A percentile compares a stretch with the other conserved stretches of the same genome.
Conservation (phyloP, 2,113 vertebrate genomes). For the Menura novaehollandiae region DNA sequence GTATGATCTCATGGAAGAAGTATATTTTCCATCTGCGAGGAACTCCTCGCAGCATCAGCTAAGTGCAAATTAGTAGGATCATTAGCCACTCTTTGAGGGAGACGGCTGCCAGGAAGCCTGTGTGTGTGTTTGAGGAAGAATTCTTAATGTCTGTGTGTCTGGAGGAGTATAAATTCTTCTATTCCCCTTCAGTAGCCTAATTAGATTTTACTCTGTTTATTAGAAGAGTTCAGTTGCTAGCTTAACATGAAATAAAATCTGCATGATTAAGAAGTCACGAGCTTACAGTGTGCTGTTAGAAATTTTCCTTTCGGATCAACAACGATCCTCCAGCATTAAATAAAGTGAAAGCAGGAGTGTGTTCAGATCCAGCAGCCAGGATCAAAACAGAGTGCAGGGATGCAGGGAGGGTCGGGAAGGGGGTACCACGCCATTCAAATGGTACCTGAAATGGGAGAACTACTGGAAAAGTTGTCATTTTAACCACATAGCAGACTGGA, state of each 20-base stretch:
- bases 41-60: slow-evolving; percentile 13
- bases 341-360: slow-evolving; percentile 41
- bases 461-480: not conserved
- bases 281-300: slow-evolving; percentile 8
- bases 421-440: not conserved
- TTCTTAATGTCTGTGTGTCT: slow-evolving; percentile 43
- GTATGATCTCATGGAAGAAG: slow-evolving; percentile 28
- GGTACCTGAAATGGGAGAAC: not conserved
- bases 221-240: slow-evolving; percentile 66
- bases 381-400: not conserved
- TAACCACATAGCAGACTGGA: not conserved
- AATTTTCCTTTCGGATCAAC: slow-evolving; percentile 57
- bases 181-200: slow-evolving; percentile 64
- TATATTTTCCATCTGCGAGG: slow-evolving; percentile 48
- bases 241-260: slow-evolving; percentile 75
- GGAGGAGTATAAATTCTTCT: slow-evolving; percentile 47
- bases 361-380: not conserved
- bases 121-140: slow-evolving; percentile 34
- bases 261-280: slow-evolving; percentile 34
- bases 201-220: slow-evolving; percentile 73
- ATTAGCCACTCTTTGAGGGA: slow-evolving; percentile 26
- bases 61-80: slow-evolving; percentile 32
- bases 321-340: not conserved
- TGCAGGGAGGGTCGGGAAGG: not conserved
- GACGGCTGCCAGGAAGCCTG: slow-evolving; percentile 40